phyloP scores from a whole-genome alignment of 2,888 invertebrate genomes.

The Agrochola macilenta region DNA sequence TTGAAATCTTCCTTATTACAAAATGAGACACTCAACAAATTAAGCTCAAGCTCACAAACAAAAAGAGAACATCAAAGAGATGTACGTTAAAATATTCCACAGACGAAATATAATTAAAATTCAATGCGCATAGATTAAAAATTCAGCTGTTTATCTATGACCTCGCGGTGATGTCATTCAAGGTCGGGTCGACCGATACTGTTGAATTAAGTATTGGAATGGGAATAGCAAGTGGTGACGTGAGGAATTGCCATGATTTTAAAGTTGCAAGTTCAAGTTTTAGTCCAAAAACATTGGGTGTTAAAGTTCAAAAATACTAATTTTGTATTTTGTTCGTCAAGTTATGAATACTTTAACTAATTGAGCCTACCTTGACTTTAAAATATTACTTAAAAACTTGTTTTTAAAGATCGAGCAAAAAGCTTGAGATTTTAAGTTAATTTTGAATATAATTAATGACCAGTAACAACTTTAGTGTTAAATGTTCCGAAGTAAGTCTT shows the following conservation, averaged over 20 bases:
- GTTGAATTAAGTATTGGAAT: conserved; percentile 41
- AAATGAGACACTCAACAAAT: not conserved
- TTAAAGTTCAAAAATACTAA: not conserved
- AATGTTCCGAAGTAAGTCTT: not conserved
- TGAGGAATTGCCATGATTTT: conserved; percentile 29
- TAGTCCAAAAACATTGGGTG: not conserved
- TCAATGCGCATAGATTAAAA: conserved; percentile 62
- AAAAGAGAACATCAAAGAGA: conserved; percentile 3
- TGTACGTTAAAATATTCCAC: conserved; percentile 34
- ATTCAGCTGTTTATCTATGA: conserved; percentile 58
- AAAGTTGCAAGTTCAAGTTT: not conserved
- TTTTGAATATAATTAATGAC: conserved; percentile 4
- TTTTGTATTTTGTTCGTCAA: not conserved
- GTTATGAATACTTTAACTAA: not conserved
- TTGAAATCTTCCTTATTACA: not conserved
- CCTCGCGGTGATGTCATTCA: conserved; percentile 70
- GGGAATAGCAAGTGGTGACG: conserved; percentile 40
- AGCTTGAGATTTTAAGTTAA: not conserved
- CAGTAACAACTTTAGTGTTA: not conserved
- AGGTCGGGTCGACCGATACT: conserved; percentile 59
- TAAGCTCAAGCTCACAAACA: conserved; percentile 17
- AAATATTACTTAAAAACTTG: conserved; percentile 7
- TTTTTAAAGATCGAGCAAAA: conserved; percentile 8
- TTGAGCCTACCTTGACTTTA: conserved; percentile 16
- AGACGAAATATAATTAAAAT: conserved; percentile 59